A percentile compares a stretch with the other conserved stretches of the same genome.
These are phyloP conservation scores for Selenia dentaria DNA, from an alignment of 2,888 invertebrate genomes.

Conservation along the genomic window DNA sequence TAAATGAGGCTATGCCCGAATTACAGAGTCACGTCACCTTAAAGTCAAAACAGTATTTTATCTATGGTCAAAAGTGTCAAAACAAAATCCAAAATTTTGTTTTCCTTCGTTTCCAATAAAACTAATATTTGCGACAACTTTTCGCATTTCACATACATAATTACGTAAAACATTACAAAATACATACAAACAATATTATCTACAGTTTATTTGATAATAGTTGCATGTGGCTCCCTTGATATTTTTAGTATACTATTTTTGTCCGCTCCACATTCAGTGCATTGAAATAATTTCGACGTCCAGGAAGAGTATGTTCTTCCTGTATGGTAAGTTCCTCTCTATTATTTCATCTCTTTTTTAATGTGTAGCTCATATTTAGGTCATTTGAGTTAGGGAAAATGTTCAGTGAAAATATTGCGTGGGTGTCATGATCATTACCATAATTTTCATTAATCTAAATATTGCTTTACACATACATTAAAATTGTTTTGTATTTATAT, in stretches of 20 bases:
- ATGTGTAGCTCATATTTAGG: slow-evolving; percentile 36
- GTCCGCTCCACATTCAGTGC: slow-evolving; percentile 80
- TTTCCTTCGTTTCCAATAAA: slow-evolving; percentile 46
- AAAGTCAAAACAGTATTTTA: too few relatives aligned
- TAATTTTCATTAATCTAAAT: slow-evolving; percentile 45
- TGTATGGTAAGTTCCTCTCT: slow-evolving; percentile 62
- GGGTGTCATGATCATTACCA: slow-evolving; percentile 56
- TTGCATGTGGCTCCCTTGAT: slow-evolving; percentile 50
- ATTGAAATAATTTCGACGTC: slow-evolving; percentile 78
- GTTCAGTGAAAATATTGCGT: slow-evolving; percentile 41
- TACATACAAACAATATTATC: slow-evolving; percentile 9
- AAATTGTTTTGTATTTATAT: too few relatives aligned
- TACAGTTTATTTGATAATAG: slow-evolving; percentile 26
- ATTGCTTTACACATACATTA: too few relatives aligned
- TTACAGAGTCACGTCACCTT: too few relatives aligned
- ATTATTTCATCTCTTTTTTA: slow-evolving; percentile 27
- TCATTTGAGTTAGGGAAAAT: slow-evolving; percentile 26
- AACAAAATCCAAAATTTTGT: slow-evolving; percentile 68
- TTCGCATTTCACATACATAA: slow-evolving; percentile 8
- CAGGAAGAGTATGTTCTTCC: slow-evolving; percentile 77
- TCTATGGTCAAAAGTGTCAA: too few relatives aligned
- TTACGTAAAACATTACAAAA: background rate
- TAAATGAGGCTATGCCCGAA: too few relatives aligned
- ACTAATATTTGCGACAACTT: slow-evolving; percentile 21
- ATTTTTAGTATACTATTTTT: slow-evolving; percentile 83